These are phyloP conservation scores for Dunckerocampus dactyliophorus DNA, from an alignment of 2,113 vertebrate species.

Conservation along the genomic window DNA sequence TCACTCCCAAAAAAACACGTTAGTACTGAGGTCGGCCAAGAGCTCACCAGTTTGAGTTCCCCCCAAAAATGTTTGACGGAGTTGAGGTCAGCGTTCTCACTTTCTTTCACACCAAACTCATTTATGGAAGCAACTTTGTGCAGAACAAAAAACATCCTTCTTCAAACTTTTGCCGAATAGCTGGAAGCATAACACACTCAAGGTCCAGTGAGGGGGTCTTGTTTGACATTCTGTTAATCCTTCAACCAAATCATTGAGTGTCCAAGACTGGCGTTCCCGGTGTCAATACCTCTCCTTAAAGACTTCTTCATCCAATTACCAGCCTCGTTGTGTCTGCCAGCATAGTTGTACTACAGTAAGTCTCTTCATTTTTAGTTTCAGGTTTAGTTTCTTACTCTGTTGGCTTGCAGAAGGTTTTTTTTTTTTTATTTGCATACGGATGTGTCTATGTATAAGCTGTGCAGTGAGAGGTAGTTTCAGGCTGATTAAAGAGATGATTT, in stretches of 20 bases:
- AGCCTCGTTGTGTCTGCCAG: slow-evolving; percentile 54
- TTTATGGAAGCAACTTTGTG: background rate
- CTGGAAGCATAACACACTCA: background rate
- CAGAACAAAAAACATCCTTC: background rate
- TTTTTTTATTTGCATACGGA: slow-evolving; percentile 30
- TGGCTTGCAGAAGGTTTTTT: slow-evolving; percentile 18
- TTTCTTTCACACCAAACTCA: background rate
- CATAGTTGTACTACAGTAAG: slow-evolving; percentile 33
- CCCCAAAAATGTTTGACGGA: background rate
- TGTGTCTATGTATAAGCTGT: slow-evolving; percentile 49
- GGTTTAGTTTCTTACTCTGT: slow-evolving; percentile 40
- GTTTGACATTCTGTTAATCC: background rate
- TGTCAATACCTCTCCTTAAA: slow-evolving; percentile 45
- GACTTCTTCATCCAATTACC: slow-evolving; percentile 61
- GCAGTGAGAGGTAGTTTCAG: slow-evolving; percentile 54
- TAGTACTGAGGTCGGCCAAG: no score
- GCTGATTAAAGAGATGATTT: slow-evolving; percentile 73
- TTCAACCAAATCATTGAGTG: background rate
- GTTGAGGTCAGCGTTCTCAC: background rate
- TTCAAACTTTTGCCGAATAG: no score
- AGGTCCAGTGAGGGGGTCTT: no score
- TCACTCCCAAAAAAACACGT: no score
- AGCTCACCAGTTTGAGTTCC: no score
- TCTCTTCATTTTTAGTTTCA: slow-evolving; percentile 21
- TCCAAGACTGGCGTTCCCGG: slow-evolving; percentile 24